Evolutionary conservation across 2,797 vertebrate species (phyloP).

Genomic region (Sebastes reedi): DNA sequence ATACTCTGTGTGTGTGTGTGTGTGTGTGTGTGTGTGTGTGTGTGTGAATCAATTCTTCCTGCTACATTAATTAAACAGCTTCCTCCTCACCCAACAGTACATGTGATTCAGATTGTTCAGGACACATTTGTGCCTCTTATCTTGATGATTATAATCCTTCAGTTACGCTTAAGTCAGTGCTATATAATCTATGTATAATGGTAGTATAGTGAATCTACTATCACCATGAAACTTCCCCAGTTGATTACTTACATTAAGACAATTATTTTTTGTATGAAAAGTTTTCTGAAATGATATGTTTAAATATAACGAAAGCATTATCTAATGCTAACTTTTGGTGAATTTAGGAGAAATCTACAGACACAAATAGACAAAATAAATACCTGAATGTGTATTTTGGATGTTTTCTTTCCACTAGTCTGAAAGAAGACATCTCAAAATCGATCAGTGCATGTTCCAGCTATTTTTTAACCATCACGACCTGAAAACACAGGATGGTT

Average conservation of each 20-base stretch:
- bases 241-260: no score
- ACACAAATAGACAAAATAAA: no score
- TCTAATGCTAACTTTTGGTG: no score
- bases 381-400: no score
- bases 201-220: neutral
- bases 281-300: no score
- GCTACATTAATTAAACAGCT: constrained; percentile 45
- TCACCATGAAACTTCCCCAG: no score
- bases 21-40: constrained; percentile 1
- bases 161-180: neutral
- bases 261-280: no score
- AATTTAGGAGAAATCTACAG: no score
- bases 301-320: no score
- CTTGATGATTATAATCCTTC: neutral
- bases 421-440: no score
- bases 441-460: no score
- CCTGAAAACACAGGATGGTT: neutral
- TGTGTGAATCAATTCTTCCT: constrained; percentile 15
- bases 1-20: neutral
- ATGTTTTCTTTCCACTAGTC: no score
- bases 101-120: constrained; percentile 17
- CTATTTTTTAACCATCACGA: neutral
- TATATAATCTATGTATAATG: neutral
- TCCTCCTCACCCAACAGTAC: constrained; percentile 22
- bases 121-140: constrained; percentile 16